Evolutionary conservation across 2,113 vertebrate genomes (phyloP), one percentile per base, ranked within the genome.

Genomic region (Pogona vitticeps): DNA sequence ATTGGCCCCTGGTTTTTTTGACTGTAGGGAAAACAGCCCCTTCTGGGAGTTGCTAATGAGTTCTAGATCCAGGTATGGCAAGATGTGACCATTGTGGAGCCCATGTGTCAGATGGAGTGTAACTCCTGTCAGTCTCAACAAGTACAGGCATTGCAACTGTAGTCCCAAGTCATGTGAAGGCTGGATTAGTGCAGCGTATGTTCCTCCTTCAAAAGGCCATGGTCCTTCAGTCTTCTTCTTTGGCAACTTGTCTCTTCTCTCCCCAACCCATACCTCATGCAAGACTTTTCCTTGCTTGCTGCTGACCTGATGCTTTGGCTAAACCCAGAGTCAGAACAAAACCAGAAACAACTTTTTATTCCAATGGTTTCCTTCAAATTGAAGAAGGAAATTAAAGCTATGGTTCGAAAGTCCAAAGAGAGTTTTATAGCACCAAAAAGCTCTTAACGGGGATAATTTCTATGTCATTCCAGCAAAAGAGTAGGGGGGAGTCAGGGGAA

Each of bases 301-400:
- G 31, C 10, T 72, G 20, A 20, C 36, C 18, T 72, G 70, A 72
- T 38, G 70, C 46, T 33, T 81, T 56, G 28, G 78, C 31, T 80
- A 52, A 52, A 52, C 46, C n/a, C 33, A 76, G 88, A 90, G 80
- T 0, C 0, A 86, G n/a, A 85, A 76, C 0, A 81, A 90, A 75
- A 90, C 14, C 46, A 76, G 23, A 78, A 70, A 2, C 80, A 89
- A 77, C 18, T 7, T 68, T 59, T 78, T 31, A 68, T 90, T 80
- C 63, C 82, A 38, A 84, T 58, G 8, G 21, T 20, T 58, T 28
- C 31, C 84, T 86, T 91, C 65, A 91, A 80, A 91, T 84, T 76
- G 76, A 15, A 38, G 72, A 1, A 88, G 86, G 73, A 17, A 91
- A 89, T 88, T 52, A 8, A 81, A 23, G 18, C 0, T 2, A 17